phyloP scores from a whole-genome alignment of 2,113 vertebrate genomes.

The Talpa occidentalis region DNA sequence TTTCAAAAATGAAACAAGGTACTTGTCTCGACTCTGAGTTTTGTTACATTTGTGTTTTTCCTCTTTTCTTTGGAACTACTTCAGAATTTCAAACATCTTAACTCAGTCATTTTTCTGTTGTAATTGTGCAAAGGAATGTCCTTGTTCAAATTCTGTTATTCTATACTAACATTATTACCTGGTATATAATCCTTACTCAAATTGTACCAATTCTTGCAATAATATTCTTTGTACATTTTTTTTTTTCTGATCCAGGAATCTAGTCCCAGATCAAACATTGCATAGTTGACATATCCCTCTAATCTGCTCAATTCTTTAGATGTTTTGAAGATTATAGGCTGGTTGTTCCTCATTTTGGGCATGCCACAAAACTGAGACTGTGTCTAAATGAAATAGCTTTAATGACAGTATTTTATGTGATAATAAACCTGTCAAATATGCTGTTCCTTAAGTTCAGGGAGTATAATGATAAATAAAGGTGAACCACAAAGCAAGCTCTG shows the following conservation, averaged over 20 bases:
- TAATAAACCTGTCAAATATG: background rate
- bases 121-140: no score
- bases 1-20: background rate
- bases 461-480: background rate
- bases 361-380: background rate
- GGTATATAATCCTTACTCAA: background rate
- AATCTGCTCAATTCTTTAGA: background rate
- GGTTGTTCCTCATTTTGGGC: background rate
- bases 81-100: background rate
- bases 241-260: background rate
- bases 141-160: constrained; percentile 16
- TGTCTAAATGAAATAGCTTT: constrained; percentile 30
- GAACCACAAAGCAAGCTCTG: background rate
- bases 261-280: background rate
- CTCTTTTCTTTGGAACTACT: background rate
- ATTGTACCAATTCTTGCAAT: background rate
- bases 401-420: constrained; percentile 26
- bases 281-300: background rate
- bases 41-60: background rate
- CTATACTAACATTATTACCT: background rate
- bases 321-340: constrained; percentile 1
- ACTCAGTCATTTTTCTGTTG: no score
- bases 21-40: background rate
- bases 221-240: background rate
- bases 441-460: background rate